Percentiles rank a stretch among this genome's conserved stretches.
These are phyloP conservation scores for Drosophila leonis DNA, from an alignment of 2,888 invertebrate genomes.

Conservation along the genomic window DNA sequence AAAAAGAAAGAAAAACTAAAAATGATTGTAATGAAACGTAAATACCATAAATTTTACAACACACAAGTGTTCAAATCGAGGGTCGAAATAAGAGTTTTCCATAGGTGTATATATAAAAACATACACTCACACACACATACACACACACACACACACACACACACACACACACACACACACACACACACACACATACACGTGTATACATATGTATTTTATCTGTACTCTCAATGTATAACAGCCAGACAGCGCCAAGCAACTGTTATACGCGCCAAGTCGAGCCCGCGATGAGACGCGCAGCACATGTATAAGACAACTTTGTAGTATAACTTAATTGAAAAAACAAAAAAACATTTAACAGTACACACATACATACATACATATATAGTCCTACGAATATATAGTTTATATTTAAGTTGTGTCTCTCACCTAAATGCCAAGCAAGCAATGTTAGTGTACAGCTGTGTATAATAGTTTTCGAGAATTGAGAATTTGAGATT, in stretches of 20 bases:
- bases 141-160: neutral
- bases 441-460: constrained; percentile 54
- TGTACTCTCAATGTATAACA: constrained; percentile 27
- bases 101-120: constrained; percentile 16
- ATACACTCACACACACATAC: neutral
- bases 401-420: constrained; percentile 37
- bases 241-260: constrained; percentile 5
- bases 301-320: constrained; percentile 17
- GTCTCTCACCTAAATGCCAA: constrained; percentile 49
- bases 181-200: neutral
- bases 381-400: constrained; percentile 24
- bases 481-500: constrained; percentile 34
- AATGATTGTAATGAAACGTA: constrained; percentile 6
- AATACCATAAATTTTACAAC: constrained; percentile 6
- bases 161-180: neutral
- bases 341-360: constrained; percentile 9
- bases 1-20: neutral
- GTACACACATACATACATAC: constrained; percentile 15
- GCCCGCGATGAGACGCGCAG: neutral
- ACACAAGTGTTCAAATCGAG: constrained; percentile 23
- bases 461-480: constrained; percentile 48
- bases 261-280: constrained; percentile 21
- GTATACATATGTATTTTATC: constrained; percentile 13
- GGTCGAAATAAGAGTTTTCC: constrained; percentile 30
- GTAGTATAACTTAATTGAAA: constrained; percentile 6